Base-by-base conservation (phyloP, 1,140 invertebrate species). In the Zaprionus camerounensis region DNA sequence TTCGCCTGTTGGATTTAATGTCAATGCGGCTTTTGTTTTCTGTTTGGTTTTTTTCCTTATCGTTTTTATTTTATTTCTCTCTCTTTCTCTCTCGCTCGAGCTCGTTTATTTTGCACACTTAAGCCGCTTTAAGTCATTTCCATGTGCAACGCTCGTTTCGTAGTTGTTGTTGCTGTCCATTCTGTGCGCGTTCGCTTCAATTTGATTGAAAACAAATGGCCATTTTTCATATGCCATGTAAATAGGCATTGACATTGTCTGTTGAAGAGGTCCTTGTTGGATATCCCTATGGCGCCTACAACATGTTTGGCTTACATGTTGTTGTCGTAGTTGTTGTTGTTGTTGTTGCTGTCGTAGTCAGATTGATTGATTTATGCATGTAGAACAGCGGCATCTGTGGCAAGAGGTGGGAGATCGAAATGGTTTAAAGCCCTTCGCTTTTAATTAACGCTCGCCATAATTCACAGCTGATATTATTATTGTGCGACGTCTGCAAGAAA, bases 151-250 rank as follows among this genome's bases (percentile, higher is more conserved):
- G 44, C 44, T 64, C 12, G 41, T 41, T 44, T 41, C 15, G 36
- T 56, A 66, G 36, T 5, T 55, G 63, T 36, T 71, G 76, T 15
- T 63, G 44, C 51, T 78, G 73, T 62, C 59, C 65, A 78, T 81
- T 65, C 65, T 68, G 70, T 61, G 53, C 44, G 53, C 51, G 17
- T 24, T 69, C 62, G 61, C 67, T 79, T 81, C 73, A 81, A 80
- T 80, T 79, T 80, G 69, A 71, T 74, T 78, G 76, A 63, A 78
- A 20, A 77, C 64, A 72, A 73, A 73, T 71, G 85, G 75, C 84
- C 81, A 90, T 88, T 88, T 88, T 76, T 81, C 81, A 81, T 76
- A 55, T 66, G 71, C 78, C 85, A 73, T 84, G 84, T 84, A 88
- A 88, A 90, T 81, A 79, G 71, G 62, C 84, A 84, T 90, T 81